phyloP scores from a whole-genome alignment of 1,140 invertebrate species.

The Daktulosphaira vitifoliae region DNA sequence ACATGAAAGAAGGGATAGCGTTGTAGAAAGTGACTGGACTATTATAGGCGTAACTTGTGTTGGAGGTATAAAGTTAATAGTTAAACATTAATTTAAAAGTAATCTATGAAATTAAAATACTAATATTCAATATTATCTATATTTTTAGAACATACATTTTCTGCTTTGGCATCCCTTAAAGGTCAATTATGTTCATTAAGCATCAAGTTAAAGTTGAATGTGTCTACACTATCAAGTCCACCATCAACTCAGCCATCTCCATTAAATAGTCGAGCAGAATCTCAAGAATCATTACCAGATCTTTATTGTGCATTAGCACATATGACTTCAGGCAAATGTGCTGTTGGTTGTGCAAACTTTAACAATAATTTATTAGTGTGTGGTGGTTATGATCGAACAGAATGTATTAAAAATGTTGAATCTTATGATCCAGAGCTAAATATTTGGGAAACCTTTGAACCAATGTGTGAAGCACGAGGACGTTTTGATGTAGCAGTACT shows the following conservation, averaged over 20 bases:
- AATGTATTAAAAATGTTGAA: conserved; percentile 69
- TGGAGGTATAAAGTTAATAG: conserved; percentile 45
- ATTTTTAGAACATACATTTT: conserved; percentile 52
- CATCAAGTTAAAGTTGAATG: conserved; percentile 52
- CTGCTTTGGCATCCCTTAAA: conserved; percentile 57
- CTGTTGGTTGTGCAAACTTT: conserved; percentile 62
- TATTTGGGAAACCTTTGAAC: conserved; percentile 55
- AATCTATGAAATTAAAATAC: neutral
- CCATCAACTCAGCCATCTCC: conserved; percentile 21
- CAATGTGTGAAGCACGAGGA: conserved; percentile 63
- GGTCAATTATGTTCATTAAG: conserved; percentile 56
- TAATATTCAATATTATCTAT: neutral
- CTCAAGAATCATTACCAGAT: conserved; percentile 43
- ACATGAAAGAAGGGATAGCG: conserved; percentile 47
- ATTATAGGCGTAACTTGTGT: conserved; percentile 53
- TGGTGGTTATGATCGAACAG: conserved; percentile 75
- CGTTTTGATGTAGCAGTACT: conserved; percentile 64
- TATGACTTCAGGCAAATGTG: conserved; percentile 62
- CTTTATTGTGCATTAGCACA: conserved; percentile 54
- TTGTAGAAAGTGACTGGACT: conserved; percentile 58
- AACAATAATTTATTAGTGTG: conserved; percentile 62
- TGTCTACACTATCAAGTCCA: conserved; percentile 45
- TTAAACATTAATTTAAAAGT: neutral
- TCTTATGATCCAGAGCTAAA: conserved; percentile 61
- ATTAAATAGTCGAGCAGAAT: conserved; percentile 22